Evolutionary conservation across 2,797 vertebrate species (phyloP), one percentile per base, ranked within the genome.

Genomic region (Sebastes glaucus): DNA sequence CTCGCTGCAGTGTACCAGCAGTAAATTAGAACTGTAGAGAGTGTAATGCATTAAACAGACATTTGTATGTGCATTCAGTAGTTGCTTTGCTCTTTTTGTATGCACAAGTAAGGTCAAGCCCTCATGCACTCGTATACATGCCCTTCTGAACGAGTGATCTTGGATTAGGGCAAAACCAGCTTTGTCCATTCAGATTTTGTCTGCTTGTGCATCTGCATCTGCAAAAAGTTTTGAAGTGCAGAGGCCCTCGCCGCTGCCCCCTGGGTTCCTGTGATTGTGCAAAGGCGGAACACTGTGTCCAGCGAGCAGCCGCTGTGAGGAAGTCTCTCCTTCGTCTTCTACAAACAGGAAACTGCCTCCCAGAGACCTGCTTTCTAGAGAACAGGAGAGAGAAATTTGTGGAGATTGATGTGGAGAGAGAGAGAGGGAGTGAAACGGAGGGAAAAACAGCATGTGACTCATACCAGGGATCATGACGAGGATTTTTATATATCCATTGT

Each of bases 221-320:
- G 80, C 68, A 80, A 65, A 60, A 84, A 66, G 30, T 73, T 70
- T 52, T 71, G 3, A 84, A 86, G 82, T 73, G 83, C 80, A 82
- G 71, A 85, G 92, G 90, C 86, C 86, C 78, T 81, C 90, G 71
- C 73, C 77, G 85, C 92, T 93, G 87, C 92, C 94, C 94, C 89
- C 87, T 76, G 91, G 90, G 95, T 96, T 96, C 96, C 95, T 96
- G 95, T 87, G 91, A 95, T 96, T 96, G 95, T 96, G 91, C 77
- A 77, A 90, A 91, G 77, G 84, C 91, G 85, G 95, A 94, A 96
- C 95, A 94, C 88, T 78, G 80, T 94, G 95, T 96, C 92, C 94
- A 89, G 88, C 80, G 64, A 91, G 90, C 92, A 81, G 92, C 85
- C 75, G 56, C 90, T 93, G 85, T 74, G 86, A 96, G 96, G 95